Conservation (phyloP, 2,888 invertebrate genomes). For the Rutpela maculata region DNA sequence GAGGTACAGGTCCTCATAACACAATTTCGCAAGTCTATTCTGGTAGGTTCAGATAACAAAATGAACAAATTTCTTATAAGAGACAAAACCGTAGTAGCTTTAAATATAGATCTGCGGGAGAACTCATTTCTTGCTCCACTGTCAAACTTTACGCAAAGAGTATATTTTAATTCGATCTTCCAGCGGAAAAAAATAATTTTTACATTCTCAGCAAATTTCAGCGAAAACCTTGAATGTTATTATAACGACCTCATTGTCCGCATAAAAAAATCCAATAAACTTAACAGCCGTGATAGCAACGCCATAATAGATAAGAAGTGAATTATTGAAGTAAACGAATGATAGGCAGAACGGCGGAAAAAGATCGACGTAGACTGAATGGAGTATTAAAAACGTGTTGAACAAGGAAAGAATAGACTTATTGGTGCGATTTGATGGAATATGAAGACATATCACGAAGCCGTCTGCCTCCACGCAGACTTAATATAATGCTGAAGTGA, state of each 20-base stretch:
- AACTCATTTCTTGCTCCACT: no score
- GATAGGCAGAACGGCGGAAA: constrained; percentile 29
- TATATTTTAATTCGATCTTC: background rate
- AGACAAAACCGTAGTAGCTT: no score
- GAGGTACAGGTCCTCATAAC: no score
- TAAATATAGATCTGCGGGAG: no score
- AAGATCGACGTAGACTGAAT: constrained; percentile 14
- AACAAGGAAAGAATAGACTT: constrained; percentile 22
- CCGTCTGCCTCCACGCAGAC: background rate
- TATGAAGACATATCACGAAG: constrained; percentile 13
- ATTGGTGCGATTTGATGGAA: constrained; percentile 7
- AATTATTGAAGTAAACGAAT: constrained; percentile 19
- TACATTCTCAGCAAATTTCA: background rate
- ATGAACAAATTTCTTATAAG: no score
- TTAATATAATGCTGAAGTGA: constrained; percentile 24
- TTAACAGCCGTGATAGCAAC: constrained; percentile 6
- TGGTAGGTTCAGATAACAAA: no score
- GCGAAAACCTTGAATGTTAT: constrained; percentile 8
- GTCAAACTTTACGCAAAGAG: no score
- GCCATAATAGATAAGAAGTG: constrained; percentile 30
- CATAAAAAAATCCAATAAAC: constrained; percentile 33
- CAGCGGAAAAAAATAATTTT: background rate
- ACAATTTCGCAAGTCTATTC: no score
- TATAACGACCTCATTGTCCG: constrained; percentile 17
- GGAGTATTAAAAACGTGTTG: constrained; percentile 20